Conservation (phyloP, 2,113 vertebrate genomes). For the Oxyruncus cristatus region DNA sequence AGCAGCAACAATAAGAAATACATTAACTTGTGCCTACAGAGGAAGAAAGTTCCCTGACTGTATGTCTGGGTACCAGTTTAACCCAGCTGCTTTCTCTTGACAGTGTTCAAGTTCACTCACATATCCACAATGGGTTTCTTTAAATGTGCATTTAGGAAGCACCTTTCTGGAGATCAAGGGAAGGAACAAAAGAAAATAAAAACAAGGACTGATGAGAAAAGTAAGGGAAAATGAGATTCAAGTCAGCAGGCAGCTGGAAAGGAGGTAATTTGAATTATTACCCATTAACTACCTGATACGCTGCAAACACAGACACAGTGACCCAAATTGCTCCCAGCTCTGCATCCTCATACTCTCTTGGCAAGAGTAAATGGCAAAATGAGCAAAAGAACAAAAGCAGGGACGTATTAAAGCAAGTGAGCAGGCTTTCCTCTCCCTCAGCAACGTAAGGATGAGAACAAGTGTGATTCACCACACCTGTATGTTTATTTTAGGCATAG, state of each 20-base stretch:
- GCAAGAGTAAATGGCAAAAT: neutral
- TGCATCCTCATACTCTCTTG: neutral
- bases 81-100: neutral
- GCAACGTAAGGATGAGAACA: neutral
- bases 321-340: neutral
- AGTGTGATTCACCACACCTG: neutral
- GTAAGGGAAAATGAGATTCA: neutral
- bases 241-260: neutral
- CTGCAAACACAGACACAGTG: neutral
- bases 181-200: neutral
- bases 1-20: neutral
- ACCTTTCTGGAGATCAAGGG: neutral
- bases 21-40: neutral
- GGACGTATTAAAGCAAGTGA: neutral
- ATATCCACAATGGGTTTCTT: neutral
- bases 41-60: neutral
- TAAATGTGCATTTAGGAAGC: neutral
- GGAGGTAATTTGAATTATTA: slow-evolving; percentile 7
- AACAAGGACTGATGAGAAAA: neutral
- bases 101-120: neutral
- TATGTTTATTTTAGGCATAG: neutral
- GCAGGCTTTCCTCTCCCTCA: neutral
- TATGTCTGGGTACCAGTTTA: neutral
- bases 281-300: neutral
- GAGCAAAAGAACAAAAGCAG: neutral